These are phyloP conservation scores for Macrotrachela quadricornifera DNA, from an alignment of 1,140 invertebrate genomes.

Conservation along the genomic window DNA sequence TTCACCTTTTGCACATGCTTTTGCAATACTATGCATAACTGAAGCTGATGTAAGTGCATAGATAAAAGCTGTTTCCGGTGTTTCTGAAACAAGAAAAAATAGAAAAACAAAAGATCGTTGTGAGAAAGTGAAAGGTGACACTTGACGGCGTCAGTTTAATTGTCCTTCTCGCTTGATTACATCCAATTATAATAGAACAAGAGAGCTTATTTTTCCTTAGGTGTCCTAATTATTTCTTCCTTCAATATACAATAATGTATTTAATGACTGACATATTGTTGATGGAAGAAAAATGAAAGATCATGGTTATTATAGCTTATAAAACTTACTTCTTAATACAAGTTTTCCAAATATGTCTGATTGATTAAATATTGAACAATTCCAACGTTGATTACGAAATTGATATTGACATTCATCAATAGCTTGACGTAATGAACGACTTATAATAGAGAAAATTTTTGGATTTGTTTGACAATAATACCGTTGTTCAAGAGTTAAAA, in stretches of 20 bases:
- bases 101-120: background rate
- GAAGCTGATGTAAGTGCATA: slow-evolving; percentile 68
- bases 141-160: background rate
- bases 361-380: slow-evolving; percentile 24
- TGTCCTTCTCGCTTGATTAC: no score
- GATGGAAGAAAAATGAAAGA: no score
- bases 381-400: slow-evolving; percentile 26
- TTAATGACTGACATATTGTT: no score
- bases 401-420: slow-evolving; percentile 29
- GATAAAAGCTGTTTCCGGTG: slow-evolving; percentile 68
- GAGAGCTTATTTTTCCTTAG: no score
- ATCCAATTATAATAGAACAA: no score
- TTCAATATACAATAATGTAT: no score
- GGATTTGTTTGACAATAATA: background rate
- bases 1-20: slow-evolving; percentile 66
- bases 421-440: slow-evolving; percentile 10
- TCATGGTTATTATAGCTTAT: no score
- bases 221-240: no score
- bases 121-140: background rate
- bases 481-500: background rate
- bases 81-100: slow-evolving; percentile 38
- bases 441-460: slow-evolving; percentile 1
- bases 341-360: slow-evolving; percentile 10
- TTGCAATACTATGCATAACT: slow-evolving; percentile 58
- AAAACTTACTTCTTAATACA: background rate